Evolutionary conservation across 2,797 vertebrate species (phyloP), one percentile per base, ranked within the genome.

Genomic region (Acanthis flammea): DNA sequence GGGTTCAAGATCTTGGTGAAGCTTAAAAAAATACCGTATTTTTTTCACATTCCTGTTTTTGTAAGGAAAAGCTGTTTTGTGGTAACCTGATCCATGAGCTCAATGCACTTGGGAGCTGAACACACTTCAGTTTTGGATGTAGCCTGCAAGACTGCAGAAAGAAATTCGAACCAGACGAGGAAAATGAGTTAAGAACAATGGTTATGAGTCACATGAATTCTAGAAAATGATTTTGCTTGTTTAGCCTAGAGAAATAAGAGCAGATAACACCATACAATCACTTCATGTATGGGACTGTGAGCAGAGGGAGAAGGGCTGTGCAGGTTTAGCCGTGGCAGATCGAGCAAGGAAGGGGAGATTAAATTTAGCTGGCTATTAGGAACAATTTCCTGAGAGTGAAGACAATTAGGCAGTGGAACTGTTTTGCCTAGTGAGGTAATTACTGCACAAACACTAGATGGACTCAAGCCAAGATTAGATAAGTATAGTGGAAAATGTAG

Each of bases 381-480:
- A 92, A 92, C 91, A 86, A 92, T 95, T 96, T 97, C 95, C 95
- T 96, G 93, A 94, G 91, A 96, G 87, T 39, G 81, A 94, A 89
- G 96, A 92, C 92, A 93, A 91, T 96, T 93, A 96, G 92, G 88
- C 92, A 94, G 88, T 95, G 94, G 91, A 97, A 83, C 95, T 94
- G 94, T 96, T 97, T 95, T 94, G 86, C 94, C 92, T 96, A 58
- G 84, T 97, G 96, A 94, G 86, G 95, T 97, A 95, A 96, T 97
- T 96, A 94, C 92, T 92, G 92, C 95, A 95, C 94, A 94, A 96
- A 97, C 95, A 95, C 76, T 68, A 45, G 39, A 42, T 95, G 95
- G 94, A 87, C 6, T 1, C n/a, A 33, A 80, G 93, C 95, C 96
- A 96, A 94, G 90, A 95, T 95, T 79, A 94, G 96, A 96, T 95